Evolutionary conservation across 2,113 vertebrate genomes (phyloP).

Genomic region (Pycnonotus jocosus): DNA sequence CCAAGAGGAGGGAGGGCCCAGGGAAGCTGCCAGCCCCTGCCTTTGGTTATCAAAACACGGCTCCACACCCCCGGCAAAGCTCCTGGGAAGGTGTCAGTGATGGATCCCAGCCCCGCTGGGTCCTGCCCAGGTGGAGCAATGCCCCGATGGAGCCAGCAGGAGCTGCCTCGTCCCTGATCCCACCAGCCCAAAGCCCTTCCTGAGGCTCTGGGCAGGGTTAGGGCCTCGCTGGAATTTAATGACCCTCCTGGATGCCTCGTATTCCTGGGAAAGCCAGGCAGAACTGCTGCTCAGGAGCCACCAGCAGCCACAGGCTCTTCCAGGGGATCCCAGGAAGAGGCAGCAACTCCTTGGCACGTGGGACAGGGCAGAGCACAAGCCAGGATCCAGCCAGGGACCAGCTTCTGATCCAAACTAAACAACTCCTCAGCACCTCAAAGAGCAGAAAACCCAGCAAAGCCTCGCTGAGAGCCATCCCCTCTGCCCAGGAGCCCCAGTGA

Average conservation of each 20-base stretch:
- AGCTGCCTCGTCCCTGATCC: background rate
- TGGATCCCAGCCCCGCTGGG: background rate
- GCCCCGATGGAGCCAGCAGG: background rate
- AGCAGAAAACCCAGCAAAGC: background rate
- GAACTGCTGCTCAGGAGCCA: background rate
- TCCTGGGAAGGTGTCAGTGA: background rate
- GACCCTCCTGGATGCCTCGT: background rate
- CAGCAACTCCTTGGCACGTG: accelerated
- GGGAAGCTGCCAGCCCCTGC: slow-evolving; percentile 22
- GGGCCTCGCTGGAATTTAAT: background rate
- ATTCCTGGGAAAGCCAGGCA: background rate
- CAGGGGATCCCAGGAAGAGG: background rate
- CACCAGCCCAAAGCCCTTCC: background rate
- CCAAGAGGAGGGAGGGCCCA: background rate
- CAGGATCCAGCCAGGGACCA: background rate
- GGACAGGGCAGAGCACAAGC: background rate
- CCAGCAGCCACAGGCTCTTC: background rate
- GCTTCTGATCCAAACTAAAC: background rate
- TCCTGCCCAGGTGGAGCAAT: background rate
- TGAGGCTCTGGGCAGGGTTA: background rate
- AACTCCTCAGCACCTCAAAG: background rate
- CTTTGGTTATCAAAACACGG: background rate
- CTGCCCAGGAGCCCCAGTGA: background rate
- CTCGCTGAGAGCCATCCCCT: background rate
- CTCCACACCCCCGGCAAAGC: background rate